Conservation (phyloP, 2,888 invertebrate species). For the Sinotaia quadrata region DNA sequence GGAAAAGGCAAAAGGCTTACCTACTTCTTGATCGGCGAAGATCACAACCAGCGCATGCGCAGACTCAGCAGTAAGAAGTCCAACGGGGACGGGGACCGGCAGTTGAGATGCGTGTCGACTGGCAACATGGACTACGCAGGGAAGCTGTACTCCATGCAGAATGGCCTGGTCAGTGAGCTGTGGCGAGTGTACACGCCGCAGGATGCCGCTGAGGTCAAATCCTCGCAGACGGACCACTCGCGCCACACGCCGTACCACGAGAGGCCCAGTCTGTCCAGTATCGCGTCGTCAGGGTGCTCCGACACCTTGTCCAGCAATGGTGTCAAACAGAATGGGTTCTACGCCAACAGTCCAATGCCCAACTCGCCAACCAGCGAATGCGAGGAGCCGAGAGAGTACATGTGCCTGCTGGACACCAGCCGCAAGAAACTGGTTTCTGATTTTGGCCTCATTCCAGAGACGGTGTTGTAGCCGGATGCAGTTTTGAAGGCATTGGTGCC, state of each 20-base stretch:
- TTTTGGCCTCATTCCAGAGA: constrained; percentile 8
- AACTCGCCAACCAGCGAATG: neutral
- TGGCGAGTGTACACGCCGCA: neutral
- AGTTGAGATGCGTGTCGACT: constrained; percentile 37
- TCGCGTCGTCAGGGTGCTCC: constrained; percentile 4
- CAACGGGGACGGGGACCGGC: constrained; percentile 19
- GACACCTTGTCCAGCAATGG: neutral
- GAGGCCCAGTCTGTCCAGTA: constrained; percentile 12
- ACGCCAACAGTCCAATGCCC: neutral
- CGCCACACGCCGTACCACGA: neutral
- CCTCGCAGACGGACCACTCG: neutral
- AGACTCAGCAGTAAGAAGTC: constrained; percentile 46
- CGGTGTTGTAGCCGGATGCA: constrained; percentile 21
- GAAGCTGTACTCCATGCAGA: constrained; percentile 28
- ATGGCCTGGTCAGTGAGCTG: constrained; percentile 20
- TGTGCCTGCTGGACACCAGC: constrained; percentile 19
- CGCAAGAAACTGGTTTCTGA: constrained; percentile 6
- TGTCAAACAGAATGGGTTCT: neutral
- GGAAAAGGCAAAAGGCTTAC: constrained; percentile 73
- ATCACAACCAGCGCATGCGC: constrained; percentile 46
- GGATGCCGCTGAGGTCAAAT: neutral
- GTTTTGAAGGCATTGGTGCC: too few species aligned
- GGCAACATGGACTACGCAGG: constrained; percentile 41
- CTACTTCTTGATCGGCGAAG: constrained; percentile 71
- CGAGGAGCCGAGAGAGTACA: constrained; percentile 17